These are phyloP conservation scores for Peromyscus aztecus DNA, from an alignment of 2,797 vertebrate genomes.

Conservation along the genomic window DNA sequence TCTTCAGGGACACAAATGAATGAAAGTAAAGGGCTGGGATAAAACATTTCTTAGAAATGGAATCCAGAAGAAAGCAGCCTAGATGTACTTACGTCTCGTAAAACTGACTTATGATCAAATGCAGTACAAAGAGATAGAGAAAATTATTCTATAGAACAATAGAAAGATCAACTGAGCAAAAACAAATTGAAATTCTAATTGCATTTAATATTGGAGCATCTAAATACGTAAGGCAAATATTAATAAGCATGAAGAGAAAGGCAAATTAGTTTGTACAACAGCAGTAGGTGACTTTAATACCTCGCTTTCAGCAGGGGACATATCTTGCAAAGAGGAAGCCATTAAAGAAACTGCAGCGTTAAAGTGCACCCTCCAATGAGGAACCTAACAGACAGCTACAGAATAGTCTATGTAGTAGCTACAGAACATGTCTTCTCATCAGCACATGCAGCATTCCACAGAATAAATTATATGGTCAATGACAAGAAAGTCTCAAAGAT, in stretches of 20 bases:
- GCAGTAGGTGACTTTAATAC: neutral
- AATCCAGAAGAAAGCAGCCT: neutral
- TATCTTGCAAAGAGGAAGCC: neutral
- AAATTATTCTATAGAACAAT: neutral
- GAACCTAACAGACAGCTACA: neutral
- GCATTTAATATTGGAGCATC: neutral
- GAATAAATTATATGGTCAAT: neutral
- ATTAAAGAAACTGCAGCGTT: neutral
- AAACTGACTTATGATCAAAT: neutral
- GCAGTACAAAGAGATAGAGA: neutral
- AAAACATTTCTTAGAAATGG: neutral
- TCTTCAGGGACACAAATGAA: neutral
- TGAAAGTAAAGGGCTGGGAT: neutral
- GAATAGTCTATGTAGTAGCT: neutral
- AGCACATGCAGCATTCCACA: neutral
- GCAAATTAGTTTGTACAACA: neutral
- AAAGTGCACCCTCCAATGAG: neutral
- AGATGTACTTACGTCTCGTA: too few species aligned
- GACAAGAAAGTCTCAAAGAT: neutral
- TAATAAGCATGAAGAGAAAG: neutral
- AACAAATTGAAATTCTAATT: neutral
- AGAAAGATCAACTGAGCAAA: neutral
- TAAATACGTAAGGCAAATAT: neutral
- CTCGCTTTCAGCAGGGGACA: neutral
- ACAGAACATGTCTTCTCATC: neutral